phyloP scores from a whole-genome alignment of 2,888 invertebrate species.

The Dasypogon diadema region DNA sequence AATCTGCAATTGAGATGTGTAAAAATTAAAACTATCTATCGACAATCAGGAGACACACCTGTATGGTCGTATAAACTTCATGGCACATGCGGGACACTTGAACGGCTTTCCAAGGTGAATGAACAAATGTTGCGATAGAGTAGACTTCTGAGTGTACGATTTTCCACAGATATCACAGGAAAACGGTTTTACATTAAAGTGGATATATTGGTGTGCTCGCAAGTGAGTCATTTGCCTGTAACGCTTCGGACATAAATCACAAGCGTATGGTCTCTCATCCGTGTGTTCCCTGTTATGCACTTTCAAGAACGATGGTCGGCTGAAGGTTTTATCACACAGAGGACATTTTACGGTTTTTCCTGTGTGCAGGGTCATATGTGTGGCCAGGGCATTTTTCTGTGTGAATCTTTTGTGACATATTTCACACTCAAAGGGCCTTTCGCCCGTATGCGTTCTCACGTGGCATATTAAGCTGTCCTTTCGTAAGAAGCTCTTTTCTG shows the following conservation, averaged over 20 bases:
- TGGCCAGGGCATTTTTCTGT: constrained; percentile 24
- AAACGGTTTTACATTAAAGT: constrained; percentile 16
- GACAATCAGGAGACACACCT: no score
- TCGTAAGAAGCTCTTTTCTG: constrained; percentile 8
- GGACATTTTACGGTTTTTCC: constrained; percentile 48
- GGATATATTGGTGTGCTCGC: constrained; percentile 19
- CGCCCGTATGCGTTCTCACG: constrained; percentile 32
- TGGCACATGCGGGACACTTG: constrained; percentile 20
- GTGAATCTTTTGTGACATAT: constrained; percentile 29
- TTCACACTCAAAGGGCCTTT: constrained; percentile 29
- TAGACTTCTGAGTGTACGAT: constrained; percentile 17
- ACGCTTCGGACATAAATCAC: constrained; percentile 20
- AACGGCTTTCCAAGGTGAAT: constrained; percentile 27
- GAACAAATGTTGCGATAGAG: constrained; percentile 8
- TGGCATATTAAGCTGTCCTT: constrained; percentile 31
- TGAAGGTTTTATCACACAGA: constrained; percentile 48
- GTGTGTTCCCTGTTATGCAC: constrained; percentile 50
- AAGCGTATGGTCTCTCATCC: constrained; percentile 36
- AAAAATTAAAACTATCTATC: no score
- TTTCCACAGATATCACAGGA: constrained; percentile 22
- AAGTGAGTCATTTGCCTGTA: constrained; percentile 38
- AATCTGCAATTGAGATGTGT: background rate
- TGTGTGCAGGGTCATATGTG: constrained; percentile 43
- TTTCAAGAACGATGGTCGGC: constrained; percentile 34
- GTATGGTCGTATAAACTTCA: constrained; percentile 12